Conservation (phyloP, 1,140 invertebrate genomes). For the Achroia grisella region DNA sequence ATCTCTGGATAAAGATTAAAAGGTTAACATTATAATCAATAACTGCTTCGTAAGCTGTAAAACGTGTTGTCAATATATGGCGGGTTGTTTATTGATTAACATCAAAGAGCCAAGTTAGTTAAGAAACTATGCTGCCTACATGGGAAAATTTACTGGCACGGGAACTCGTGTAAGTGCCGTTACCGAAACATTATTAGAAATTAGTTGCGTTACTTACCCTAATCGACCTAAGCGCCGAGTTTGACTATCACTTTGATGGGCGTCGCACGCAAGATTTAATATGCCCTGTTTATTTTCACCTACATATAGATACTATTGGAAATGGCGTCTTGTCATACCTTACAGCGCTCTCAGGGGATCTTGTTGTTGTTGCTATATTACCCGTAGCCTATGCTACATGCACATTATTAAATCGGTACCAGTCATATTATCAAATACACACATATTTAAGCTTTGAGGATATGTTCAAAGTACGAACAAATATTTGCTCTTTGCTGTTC, state of each 20-base stretch:
- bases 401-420: too few relatives aligned
- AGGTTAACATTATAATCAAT: not conserved
- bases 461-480: too few relatives aligned
- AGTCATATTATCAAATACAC: too few relatives aligned
- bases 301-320: not conserved
- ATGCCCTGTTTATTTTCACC: not conserved
- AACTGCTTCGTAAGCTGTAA: not conserved
- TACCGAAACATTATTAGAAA: conserved; percentile 62
- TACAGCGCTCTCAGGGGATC: not conserved
- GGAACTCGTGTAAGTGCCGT: conserved; percentile 54
- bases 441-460: too few relatives aligned
- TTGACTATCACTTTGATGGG: conserved; percentile 44
- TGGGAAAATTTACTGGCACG: conserved; percentile 41
- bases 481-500: too few relatives aligned
- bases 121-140: conserved; percentile 29
- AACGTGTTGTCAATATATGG: conserved; percentile 1
- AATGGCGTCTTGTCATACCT: not conserved
- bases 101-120: conserved; percentile 43
- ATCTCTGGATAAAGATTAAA: too few relatives aligned
- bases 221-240: conserved; percentile 48
- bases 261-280: conserved; percentile 11
- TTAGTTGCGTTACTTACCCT: conserved; percentile 55
- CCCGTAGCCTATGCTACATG: too few relatives aligned
- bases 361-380: not conserved
- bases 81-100: conserved; percentile 36